Percentiles rank a stretch among this genome's conserved stretches.
phyloP scores from a whole-genome alignment of 2,888 invertebrate species.

The Pammene aurita region DNA sequence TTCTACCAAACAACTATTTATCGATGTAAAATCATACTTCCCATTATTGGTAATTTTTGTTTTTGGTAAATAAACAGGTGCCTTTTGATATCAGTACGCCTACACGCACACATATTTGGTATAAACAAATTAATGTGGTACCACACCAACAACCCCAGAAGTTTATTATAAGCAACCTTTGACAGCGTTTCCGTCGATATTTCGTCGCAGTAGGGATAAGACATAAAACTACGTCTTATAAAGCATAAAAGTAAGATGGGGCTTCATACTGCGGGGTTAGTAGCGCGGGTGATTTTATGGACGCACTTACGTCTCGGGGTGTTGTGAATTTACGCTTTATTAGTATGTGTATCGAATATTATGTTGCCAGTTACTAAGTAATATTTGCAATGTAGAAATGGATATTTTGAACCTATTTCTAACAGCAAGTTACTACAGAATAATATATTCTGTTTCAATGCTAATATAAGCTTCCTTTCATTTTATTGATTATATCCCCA shows the following conservation, averaged over 20 bases:
- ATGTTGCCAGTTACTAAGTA: slow-evolving; percentile 14
- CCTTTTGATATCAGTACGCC: no score
- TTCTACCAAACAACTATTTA: no score
- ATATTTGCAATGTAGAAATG: neutral
- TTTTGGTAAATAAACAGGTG: no score
- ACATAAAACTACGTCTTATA: slow-evolving; percentile 55
- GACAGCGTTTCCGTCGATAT: slow-evolving; percentile 21
- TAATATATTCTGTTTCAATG: no score
- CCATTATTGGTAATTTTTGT: no score
- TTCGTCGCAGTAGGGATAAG: slow-evolving; percentile 42
- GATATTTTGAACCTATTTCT: neutral
- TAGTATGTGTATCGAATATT: slow-evolving; percentile 25
- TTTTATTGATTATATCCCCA: no score
- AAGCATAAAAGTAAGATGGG: slow-evolving; percentile 54
- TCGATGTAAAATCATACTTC: no score
- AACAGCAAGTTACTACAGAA: no score
- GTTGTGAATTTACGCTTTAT: slow-evolving; percentile 44
- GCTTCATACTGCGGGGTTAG: slow-evolving; percentile 44
- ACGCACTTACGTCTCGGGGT: slow-evolving; percentile 35
- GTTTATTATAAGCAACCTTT: slow-evolving; percentile 10
- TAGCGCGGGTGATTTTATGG: slow-evolving; percentile 46
- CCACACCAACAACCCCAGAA: neutral
- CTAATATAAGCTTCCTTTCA: no score
- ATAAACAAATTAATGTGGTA: no score
- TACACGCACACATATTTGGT: no score